Evolutionary conservation across 2,888 invertebrate species (phyloP), one percentile per base, ranked within the genome.

Genomic region (Mythimna lalbum): DNA sequence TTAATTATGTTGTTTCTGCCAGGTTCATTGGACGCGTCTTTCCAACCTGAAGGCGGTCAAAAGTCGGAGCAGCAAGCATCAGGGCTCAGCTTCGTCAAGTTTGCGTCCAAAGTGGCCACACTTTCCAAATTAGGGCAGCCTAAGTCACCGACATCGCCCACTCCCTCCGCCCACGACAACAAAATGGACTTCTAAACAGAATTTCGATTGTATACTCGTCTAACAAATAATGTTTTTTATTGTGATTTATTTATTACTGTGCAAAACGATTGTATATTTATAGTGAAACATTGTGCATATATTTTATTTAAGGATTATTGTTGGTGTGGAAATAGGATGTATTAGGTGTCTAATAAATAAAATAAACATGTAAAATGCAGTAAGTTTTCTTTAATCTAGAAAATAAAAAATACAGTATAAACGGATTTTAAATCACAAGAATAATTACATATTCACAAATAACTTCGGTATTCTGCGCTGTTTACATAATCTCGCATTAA

Each of bases 381-480:
- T 95, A 96, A 95, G 93, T 95, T 95, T 93, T 95, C 93, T 96
- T 95, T 95, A 96, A 95, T 96, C 95, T 95, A 95, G 93, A 95
- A 96, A 96, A 95, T 96, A 95, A 96, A 94, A 95, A 96, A 95
- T 94, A 95, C 93, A 94, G 94, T 95, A 95, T 93, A 95, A 95
- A 94, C 94, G 95, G 95, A 95, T 95, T 95, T 95, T 93, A 94
- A 95, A 96, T 95, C 94, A 96, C 94, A 95, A 95, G 95, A 94
- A 94, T 95, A 95, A 96, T 96, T 96, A 96, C 96, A 96, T 96
- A 96, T 96, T 96, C 95, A 96, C 96, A 96, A 94, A 93, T 93
- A 95, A 94, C 95, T 90, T 93, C 90, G 90, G 91, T 92, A 90
- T 89, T 91, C 90, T 90, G 91, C 89, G 86, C 81, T 88, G 92